Conservation (phyloP, 1,140 invertebrate species). For the Tetragnatha versicolor region DNA sequence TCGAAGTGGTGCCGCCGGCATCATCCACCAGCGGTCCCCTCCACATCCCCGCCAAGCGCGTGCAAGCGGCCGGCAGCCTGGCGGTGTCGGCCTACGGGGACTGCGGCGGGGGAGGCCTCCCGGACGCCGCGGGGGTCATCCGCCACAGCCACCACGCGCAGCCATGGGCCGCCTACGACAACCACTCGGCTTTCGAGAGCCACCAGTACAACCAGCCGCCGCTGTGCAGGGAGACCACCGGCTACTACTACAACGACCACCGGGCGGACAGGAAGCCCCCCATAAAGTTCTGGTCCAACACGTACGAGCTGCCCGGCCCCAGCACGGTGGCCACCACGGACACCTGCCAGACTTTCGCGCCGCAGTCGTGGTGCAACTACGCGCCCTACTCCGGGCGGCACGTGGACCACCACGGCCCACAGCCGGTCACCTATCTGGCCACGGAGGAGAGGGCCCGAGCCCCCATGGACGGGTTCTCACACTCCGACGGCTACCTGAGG, state of each 20-base stretch:
- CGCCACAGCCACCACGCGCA: conserved; percentile 74
- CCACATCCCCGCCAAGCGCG: conserved; percentile 82
- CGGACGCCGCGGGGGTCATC: conserved; percentile 70
- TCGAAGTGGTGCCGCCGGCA: conserved; percentile 41
- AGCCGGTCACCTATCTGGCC: conserved; percentile 61
- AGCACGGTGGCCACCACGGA: conserved; percentile 67
- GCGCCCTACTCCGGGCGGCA: conserved; percentile 68
- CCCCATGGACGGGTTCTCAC: conserved; percentile 74
- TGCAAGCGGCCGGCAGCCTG: conserved; percentile 66
- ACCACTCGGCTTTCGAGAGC: conserved; percentile 69
- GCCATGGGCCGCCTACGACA: conserved; percentile 73
- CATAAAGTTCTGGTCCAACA: conserved; percentile 75
- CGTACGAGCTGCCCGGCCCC: conserved; percentile 60
- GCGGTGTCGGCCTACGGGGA: conserved; percentile 62
- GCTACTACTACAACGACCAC: conserved; percentile 73
- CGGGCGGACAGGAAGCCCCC: conserved; percentile 66
- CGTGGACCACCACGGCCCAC: conserved; percentile 60
- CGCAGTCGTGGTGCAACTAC: conserved; percentile 65
- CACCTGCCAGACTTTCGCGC: conserved; percentile 71
- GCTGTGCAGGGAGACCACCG: conserved; percentile 73
- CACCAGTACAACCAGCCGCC: conserved; percentile 63
- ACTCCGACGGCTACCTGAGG: conserved; percentile 76
- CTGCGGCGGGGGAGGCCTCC: conserved; percentile 61
- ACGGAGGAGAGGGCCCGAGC: conserved; percentile 70
- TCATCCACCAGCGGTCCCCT: conserved; percentile 67